Conservation (phyloP, 2,888 invertebrate species). For the Neoascia interrupta region DNA sequence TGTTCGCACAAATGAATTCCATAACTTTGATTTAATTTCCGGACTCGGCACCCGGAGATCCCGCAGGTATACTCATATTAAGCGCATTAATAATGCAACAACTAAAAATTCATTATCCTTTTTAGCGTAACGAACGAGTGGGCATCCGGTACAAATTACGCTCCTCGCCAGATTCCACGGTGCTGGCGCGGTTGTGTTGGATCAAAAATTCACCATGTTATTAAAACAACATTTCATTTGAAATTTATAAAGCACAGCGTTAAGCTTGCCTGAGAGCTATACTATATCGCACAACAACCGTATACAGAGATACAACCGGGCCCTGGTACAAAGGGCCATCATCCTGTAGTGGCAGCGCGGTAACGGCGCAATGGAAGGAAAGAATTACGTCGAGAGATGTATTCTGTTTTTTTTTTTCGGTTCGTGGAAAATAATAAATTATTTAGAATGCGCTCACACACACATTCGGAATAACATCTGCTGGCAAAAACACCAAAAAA, state of each 20-base stretch:
- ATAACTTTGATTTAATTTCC: constrained; percentile 69
- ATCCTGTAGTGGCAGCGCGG: neutral
- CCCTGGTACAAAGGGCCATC: neutral
- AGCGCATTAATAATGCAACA: constrained; percentile 74
- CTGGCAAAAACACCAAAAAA: constrained; percentile 48
- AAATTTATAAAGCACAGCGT: constrained; percentile 68
- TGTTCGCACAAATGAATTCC: constrained; percentile 55
- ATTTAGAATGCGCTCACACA: constrained; percentile 43
- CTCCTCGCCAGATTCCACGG: constrained; percentile 18
- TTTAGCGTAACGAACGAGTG: constrained; percentile 59
- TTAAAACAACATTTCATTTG: constrained; percentile 70
- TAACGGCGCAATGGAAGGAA: constrained; percentile 19
- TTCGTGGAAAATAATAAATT: constrained; percentile 56
- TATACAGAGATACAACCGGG: constrained; percentile 1
- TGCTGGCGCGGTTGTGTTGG: constrained; percentile 6
- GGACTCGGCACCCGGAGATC: constrained; percentile 64
- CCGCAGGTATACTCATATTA: constrained; percentile 69
- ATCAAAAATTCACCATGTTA: constrained; percentile 69
- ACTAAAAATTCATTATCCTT: constrained; percentile 75
- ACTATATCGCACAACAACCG: neutral
- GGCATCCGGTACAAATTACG: constrained; percentile 62
- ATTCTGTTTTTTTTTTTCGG: constrained; percentile 38
- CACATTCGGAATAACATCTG: constrained; percentile 50
- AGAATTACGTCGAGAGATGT: constrained; percentile 43
- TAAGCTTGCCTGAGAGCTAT: constrained; percentile 56